Conservation (phyloP, 2,797 vertebrate species). For the Sebastes umbrosus region DNA sequence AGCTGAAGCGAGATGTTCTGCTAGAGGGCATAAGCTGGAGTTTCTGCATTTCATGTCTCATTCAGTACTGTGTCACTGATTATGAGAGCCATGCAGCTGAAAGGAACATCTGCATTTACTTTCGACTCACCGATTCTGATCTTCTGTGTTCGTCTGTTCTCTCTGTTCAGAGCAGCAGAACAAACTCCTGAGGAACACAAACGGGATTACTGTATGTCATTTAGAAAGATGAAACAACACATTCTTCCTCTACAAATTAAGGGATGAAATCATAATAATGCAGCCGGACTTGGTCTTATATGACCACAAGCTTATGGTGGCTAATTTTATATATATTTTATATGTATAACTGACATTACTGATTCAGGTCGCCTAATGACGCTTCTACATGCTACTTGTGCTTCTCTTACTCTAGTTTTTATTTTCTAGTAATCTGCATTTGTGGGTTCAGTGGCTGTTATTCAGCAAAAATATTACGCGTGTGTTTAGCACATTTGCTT, state of each 20-base stretch:
- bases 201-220: not conserved
- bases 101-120: not conserved
- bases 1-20: constrained; percentile 31
- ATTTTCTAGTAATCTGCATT: too few species aligned
- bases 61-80: not conserved
- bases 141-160: not conserved
- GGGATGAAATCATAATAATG: not conserved
- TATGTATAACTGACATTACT: not conserved
- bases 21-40: constrained; percentile 9
- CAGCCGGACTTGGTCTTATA: not conserved
- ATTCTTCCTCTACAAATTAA: not conserved
- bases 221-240: not conserved
- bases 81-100: not conserved
- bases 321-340: not conserved
- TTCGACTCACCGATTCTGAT: not conserved
- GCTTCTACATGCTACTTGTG: too few species aligned
- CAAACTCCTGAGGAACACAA: not conserved
- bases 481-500: too few species aligned
- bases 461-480: too few species aligned
- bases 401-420: too few species aligned
- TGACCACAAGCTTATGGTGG: not conserved
- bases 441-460: too few species aligned
- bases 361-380: not conserved
- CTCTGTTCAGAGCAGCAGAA: not conserved
- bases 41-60: constrained; percentile 15